Base-by-base conservation (phyloP, 1,140 invertebrate genomes). In the Belonocnema kinseyi region DNA sequence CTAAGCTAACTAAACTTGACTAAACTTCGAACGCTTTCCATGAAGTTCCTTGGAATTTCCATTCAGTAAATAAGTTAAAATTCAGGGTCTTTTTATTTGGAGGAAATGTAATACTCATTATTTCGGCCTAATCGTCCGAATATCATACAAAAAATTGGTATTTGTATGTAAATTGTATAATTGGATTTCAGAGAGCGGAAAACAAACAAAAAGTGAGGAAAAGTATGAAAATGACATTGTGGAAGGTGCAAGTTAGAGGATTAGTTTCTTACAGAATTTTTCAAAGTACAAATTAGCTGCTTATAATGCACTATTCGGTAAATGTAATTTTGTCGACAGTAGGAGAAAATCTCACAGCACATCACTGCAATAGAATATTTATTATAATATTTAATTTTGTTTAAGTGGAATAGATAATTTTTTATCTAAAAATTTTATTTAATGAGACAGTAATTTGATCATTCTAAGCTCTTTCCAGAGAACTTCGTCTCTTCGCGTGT, bases 201-300 rank as follows among this genome's bases (percentile, higher is more conserved):
- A 40, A 40, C 0, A n/a, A n/a, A 66, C 3, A 46, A 16, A 14
- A 16, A 8, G 46, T 46, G 2, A 66, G 16, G n/a, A 66, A 8
- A 40, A 33, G 13, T 33, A 66, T 12, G 33, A 66, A 66, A n/a
- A 66, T 21, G 13, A 5, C 46, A 33, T 19, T 58, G 56, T 14
- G 73, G 26, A 58, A 19, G 21, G 17, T 74, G 17, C 17, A 58
- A 14, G 26, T 52, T 76, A 50, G 52, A 6, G 11, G 33, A 73
- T 73, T 40, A n/a, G 14, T 40, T 40, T 40, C 8, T 66, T 10
- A 61, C 46, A 66, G 4, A 40, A 40, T 46, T 66, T 66, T 13
- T 58, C 12, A 58, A 26, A 58, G 56, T 40, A 66, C 21, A 66
- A 66, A 66, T 46, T 33, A 33, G 58, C 19, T 61, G 19, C 21